Percentiles rank a stretch among this genome's conserved stretches.
Conservation (phyloP, 2,888 invertebrate genomes). For the Phortica okadai region DNA sequence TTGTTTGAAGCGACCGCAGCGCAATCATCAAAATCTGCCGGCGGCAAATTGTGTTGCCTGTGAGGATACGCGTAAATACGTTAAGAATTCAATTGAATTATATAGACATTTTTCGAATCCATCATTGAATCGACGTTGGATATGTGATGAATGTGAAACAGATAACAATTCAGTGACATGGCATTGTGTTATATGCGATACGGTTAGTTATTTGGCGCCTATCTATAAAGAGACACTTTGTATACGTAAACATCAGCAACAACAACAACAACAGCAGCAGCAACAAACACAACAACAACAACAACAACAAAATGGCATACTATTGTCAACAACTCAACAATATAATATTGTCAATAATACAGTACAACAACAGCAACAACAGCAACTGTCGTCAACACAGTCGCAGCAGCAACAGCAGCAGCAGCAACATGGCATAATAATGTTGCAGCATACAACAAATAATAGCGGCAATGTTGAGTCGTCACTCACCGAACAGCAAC, state of each 20-base stretch:
- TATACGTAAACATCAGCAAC: slow-evolving; percentile 48
- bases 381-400: slow-evolving; percentile 42
- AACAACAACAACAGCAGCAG: slow-evolving; percentile 27
- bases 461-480: slow-evolving; percentile 42
- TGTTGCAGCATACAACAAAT: slow-evolving; percentile 44
- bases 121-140: slow-evolving; percentile 76
- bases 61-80: slow-evolving; percentile 75
- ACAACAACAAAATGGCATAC: slow-evolving; percentile 43
- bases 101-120: slow-evolving; percentile 77
- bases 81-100: slow-evolving; percentile 74
- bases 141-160: slow-evolving; percentile 75
- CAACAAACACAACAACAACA: slow-evolving; percentile 43
- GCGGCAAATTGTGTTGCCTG: slow-evolving; percentile 74
- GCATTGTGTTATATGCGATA: slow-evolving; percentile 77
- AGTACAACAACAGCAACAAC: slow-evolving; percentile 14
- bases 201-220: slow-evolving; percentile 76
- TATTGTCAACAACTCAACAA: slow-evolving; percentile 42
- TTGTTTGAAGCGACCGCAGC: slow-evolving; percentile 74
- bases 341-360: slow-evolving; percentile 47
- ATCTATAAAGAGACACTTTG: slow-evolving; percentile 76
- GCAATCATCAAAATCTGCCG: slow-evolving; percentile 73
- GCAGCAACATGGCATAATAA: slow-evolving; percentile 34
- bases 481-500: slow-evolving; percentile 41
- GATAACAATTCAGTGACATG: slow-evolving; percentile 77
- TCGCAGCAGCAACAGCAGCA: slow-evolving; percentile 37